Conservation (phyloP, 2,888 invertebrate species). For the Helicoverpa assulta region DNA sequence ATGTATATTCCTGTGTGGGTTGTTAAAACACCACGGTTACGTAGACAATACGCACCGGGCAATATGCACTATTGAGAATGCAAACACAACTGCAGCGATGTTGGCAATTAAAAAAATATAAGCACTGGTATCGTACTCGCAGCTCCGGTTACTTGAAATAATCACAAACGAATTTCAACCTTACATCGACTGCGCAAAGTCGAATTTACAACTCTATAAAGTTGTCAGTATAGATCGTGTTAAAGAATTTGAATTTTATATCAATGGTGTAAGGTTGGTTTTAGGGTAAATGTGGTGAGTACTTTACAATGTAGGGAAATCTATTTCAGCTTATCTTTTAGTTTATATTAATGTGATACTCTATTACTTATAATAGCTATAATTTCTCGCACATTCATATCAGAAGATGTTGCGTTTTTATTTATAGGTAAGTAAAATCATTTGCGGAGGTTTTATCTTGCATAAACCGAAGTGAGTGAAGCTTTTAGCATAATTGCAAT, state of each 20-base stretch:
- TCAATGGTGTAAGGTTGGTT: background rate
- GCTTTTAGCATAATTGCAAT: background rate
- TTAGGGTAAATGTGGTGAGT: background rate
- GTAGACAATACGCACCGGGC: conserved; percentile 77
- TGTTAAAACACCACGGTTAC: conserved; percentile 64
- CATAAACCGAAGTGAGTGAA: background rate
- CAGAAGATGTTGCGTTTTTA: background rate
- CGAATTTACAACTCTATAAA: rapidly evolving
- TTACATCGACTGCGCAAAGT: background rate
- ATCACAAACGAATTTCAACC: conserved; percentile 13
- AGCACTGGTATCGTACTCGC: conserved; percentile 59
- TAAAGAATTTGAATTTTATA: conserved; percentile 12
- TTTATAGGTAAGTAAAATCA: background rate
- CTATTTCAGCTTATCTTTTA: conserved; percentile 32
- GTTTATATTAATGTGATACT: conserved; percentile 36
- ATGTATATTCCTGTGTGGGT: conserved; percentile 57
- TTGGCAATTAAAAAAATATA: conserved; percentile 67
- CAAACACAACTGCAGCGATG: conserved; percentile 62
- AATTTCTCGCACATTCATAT: conserved; percentile 18
- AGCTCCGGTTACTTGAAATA: conserved; percentile 34
- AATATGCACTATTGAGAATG: conserved; percentile 70
- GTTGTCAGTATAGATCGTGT: background rate
- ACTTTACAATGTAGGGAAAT: conserved; percentile 32
- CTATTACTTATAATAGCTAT: conserved; percentile 15
- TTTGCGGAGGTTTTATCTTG: background rate